These are phyloP conservation scores for Pissodes strobi DNA, from an alignment of 1,140 invertebrate genomes.

Conservation along the genomic window DNA sequence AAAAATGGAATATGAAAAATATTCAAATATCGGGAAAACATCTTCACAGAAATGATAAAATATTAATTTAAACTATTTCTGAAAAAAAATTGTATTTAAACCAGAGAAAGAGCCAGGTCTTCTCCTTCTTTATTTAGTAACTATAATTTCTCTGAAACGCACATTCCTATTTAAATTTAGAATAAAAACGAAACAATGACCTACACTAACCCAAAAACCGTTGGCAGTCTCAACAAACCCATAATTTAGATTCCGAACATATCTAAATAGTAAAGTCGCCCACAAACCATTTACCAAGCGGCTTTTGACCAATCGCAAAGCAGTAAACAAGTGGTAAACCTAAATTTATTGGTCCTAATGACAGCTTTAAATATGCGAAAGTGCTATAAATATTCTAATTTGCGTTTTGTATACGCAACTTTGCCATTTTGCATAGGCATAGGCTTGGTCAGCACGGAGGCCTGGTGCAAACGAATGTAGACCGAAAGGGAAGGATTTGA, in stretches of 20 bases:
- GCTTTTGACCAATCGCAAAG: constrained; percentile 16
- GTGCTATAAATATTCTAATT: constrained; percentile 31
- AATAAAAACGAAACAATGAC: constrained; percentile 10
- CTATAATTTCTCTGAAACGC: too few species aligned
- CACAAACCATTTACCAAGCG: constrained; percentile 11
- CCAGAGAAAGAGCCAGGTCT: too few species aligned
- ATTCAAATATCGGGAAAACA: too few species aligned
- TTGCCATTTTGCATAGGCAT: constrained; percentile 16
- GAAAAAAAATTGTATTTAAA: too few species aligned
- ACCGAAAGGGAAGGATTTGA: too few species aligned
- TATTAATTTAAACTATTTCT: too few species aligned
- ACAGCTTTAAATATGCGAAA: constrained; percentile 30
- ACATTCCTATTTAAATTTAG: too few species aligned
- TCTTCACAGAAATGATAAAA: too few species aligned
- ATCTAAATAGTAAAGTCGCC: constrained; percentile 19
- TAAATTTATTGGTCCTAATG: constrained; percentile 33
- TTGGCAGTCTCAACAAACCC: constrained; percentile 9
- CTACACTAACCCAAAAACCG: constrained; percentile 11
- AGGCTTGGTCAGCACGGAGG: constrained; percentile 20
- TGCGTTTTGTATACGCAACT: constrained; percentile 22
- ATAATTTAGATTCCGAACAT: constrained; percentile 18
- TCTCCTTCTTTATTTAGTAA: too few species aligned
- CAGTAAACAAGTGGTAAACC: constrained; percentile 28
- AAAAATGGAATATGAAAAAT: too few species aligned
- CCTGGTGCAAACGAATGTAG: background rate